phyloP scores from a whole-genome alignment of 2,797 vertebrate species.

The Urosaurus nigricauda region DNA sequence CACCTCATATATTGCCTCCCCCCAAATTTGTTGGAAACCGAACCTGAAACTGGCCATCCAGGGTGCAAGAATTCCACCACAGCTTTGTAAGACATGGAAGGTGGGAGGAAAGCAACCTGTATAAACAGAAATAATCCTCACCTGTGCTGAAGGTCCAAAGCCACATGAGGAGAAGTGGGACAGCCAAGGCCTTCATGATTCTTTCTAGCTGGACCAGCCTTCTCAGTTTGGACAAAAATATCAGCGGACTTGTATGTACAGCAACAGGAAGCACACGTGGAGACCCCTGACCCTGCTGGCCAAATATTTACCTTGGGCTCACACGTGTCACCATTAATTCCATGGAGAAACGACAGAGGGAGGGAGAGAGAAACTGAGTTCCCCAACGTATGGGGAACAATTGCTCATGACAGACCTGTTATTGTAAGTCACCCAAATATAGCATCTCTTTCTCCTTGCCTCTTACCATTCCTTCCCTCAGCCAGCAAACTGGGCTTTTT shows the following conservation, averaged over 20 bases:
- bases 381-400: background rate
- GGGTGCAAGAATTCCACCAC: background rate
- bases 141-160: conserved; percentile 32
- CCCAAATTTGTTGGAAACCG: no score
- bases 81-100: no score
- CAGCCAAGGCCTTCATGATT: background rate
- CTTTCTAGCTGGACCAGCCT: background rate
- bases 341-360: background rate
- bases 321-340: conserved; percentile 3
- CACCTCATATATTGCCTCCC: no score
- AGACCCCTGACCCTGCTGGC: conserved; percentile 4
- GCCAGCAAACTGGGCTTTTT: no score
- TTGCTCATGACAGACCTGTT: background rate
- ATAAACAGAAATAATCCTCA: background rate
- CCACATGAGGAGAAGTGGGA: background rate
- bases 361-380: background rate
- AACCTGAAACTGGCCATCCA: no score
- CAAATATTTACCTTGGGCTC: conserved; percentile 41
- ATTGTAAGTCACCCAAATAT: no score
- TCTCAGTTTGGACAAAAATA: background rate
- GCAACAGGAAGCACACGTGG: conserved; percentile 3
- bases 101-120: background rate
- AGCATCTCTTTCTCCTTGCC: background rate
- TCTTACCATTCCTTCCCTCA: background rate
- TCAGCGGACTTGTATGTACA: background rate